Conservation (phyloP, 2,113 vertebrate genomes). For the Cyanoliseus patagonus region DNA sequence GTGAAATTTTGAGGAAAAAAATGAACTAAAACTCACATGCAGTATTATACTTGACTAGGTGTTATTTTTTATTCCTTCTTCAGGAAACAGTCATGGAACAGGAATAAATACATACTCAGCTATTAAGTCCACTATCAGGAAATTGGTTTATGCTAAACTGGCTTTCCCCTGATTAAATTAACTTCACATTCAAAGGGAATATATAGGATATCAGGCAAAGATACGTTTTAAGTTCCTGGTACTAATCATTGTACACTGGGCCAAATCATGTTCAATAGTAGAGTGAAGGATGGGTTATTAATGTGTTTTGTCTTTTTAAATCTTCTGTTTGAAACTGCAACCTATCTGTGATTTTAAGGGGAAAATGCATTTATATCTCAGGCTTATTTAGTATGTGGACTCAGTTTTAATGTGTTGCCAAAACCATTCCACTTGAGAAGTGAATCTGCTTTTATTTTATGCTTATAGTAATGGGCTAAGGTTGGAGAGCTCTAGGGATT, state of each 20-base stretch:
- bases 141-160: neutral
- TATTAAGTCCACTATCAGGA: neutral
- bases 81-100: neutral
- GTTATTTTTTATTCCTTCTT: neutral
- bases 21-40: neutral
- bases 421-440: neutral
- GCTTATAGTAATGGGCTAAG: neutral
- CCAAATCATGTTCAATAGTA: neutral
- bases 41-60: neutral
- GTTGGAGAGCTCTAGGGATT: neutral
- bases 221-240: neutral
- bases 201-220: neutral
- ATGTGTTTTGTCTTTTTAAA: neutral
- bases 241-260: neutral
- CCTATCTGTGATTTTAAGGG: neutral
- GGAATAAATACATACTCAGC: neutral
- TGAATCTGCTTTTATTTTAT: neutral
- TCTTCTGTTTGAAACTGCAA: neutral
- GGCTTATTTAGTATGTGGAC: neutral
- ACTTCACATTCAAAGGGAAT: neutral
- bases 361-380: neutral
- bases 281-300: neutral
- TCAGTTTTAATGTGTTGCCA: neutral
- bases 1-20: neutral
- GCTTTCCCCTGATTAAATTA: neutral